Conservation (phyloP, 1,140 invertebrate species). For the Tetragonula clypearis region DNA sequence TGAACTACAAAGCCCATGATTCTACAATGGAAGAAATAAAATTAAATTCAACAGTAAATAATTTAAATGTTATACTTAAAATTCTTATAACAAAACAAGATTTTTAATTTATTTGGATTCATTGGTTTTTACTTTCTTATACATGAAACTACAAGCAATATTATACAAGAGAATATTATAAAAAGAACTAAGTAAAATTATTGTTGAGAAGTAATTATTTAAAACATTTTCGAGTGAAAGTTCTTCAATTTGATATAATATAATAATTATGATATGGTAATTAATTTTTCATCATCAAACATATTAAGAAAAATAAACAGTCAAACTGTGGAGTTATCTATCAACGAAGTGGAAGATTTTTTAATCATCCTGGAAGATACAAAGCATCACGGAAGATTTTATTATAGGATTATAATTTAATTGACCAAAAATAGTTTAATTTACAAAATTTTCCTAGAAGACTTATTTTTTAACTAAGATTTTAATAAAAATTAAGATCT, state of each 20-base stretch:
- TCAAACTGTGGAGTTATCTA: neutral
- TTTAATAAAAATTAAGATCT: neutral
- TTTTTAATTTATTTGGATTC: neutral
- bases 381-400: slow-evolving; percentile 17
- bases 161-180: neutral
- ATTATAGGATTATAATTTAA: neutral
- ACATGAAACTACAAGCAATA: too few species aligned
- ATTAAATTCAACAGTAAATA: neutral
- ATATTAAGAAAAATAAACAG: neutral
- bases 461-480: neutral
- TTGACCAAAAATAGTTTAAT: neutral
- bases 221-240: neutral
- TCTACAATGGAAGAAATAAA: neutral
- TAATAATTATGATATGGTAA: neutral
- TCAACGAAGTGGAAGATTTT: neutral
- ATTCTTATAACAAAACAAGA: neutral
- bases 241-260: neutral
- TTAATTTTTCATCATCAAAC: too few species aligned
- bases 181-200: neutral
- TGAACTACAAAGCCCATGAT: neutral
- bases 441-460: neutral
- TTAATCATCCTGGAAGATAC: slow-evolving; percentile 18
- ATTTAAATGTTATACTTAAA: neutral
- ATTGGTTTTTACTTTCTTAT: neutral
- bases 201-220: neutral